phyloP scores from a whole-genome alignment of 2,888 invertebrate species.

The Limnephilus rhombicus region DNA sequence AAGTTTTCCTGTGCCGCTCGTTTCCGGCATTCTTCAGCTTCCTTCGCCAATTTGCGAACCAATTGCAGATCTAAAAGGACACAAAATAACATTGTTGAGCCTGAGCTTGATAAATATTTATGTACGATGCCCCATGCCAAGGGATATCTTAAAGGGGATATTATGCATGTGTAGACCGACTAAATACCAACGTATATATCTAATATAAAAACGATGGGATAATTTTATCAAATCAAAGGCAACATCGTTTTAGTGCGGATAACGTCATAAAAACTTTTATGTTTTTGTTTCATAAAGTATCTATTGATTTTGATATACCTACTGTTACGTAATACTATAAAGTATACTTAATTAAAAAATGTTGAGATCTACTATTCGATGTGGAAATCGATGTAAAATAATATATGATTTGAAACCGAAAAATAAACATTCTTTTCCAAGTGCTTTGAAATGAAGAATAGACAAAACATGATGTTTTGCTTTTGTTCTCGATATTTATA shows the following conservation, averaged over 20 bases:
- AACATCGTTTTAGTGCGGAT: background rate
- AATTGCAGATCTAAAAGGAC: slow-evolving; percentile 82
- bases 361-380: too few relatives aligned
- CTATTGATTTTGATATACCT: too few relatives aligned
- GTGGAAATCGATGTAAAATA: too few relatives aligned
- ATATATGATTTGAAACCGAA: background rate
- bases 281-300: too few relatives aligned
- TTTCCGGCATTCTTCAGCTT: slow-evolving; percentile 87
- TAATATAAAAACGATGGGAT: background rate
- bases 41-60: slow-evolving; percentile 91
- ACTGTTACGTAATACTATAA: background rate
- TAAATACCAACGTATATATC: background rate
- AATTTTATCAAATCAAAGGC: background rate
- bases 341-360: background rate
- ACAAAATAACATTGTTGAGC: background rate
- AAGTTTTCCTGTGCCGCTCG: slow-evolving; percentile 83
- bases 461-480: too few relatives aligned
- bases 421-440: background rate
- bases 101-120: background rate
- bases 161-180: background rate
- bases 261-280: background rate
- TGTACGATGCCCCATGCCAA: background rate
- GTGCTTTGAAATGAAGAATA: background rate
- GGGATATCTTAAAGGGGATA: background rate
- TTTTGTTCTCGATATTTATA: too few relatives aligned